Base-by-base conservation (phyloP, 2,888 invertebrate genomes). In the Leptura quadrifasciata region DNA sequence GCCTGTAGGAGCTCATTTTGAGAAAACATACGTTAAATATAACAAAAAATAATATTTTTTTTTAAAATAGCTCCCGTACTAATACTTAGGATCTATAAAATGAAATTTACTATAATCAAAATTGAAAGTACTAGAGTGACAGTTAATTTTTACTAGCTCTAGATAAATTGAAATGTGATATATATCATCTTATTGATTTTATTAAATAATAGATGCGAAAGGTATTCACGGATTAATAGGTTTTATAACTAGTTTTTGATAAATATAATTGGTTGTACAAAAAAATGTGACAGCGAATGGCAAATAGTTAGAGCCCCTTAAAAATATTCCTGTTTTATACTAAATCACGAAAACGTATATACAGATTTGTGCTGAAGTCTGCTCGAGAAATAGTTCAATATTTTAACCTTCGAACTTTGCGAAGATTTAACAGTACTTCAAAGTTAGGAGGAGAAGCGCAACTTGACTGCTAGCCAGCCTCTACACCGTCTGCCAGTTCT, bases 381-480 rank as follows among this genome's bases (percentile, higher is more conserved):
- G 27, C 17, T 71, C 52, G 52, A 35, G 64, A 72, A 72, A 72
- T 74, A 74, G 67, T 68, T 65, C 67, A 68, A 74, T 74, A 74
- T 74, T 60, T 67, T 61, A 74, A 74, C 74, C 74, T 74, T 9
- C 21, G 60, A 74, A 74, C 67, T 74, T 74, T 68, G 65, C 57
- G 54, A 68, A 74, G 74, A 65, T 74, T 67, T 74, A 74, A 74
- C 74, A 67, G 74, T 67, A 68, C 58, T 67, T 58, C 61, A 71
- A 71, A 71, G 61, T 71, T 71, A 24, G 61, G 24, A 27, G 69
- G 55, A 71, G 61, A 71, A 61, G 71, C 58, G 52, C 71, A 71
- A 71, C 71, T 61, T 71, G 71, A 71, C 61, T 71, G 47, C 61
- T 71, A 71, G 71, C 61, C 71, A 71, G 52, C 71, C 47, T 61